Conservation (phyloP, 2,113 vertebrate genomes). For the Meriones unguiculatus region DNA sequence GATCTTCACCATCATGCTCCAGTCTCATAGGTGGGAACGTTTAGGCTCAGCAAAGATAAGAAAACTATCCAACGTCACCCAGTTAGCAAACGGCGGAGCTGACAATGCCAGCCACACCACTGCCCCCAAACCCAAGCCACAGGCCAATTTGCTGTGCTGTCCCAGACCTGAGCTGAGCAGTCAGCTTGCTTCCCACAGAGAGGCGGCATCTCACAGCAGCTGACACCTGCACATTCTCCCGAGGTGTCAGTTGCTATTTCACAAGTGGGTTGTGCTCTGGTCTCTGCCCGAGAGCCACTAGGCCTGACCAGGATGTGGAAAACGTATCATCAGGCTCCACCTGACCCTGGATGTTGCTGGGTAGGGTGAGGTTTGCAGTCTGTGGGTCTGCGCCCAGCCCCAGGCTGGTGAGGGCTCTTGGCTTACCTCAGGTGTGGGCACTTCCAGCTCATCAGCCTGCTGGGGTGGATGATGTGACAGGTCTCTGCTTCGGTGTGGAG, state of each 20-base stretch:
- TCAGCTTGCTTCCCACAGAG: accelerated
- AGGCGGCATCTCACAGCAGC: no score
- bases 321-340: background rate
- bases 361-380: accelerated
- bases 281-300: background rate
- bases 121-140: background rate
- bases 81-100: background rate
- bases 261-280: background rate
- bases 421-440: background rate
- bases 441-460: background rate
- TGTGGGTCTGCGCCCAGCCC: background rate
- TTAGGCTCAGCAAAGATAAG: background rate
- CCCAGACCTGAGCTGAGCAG: background rate
- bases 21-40: background rate
- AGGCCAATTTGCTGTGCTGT: background rate
- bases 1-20: background rate
- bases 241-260: background rate
- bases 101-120: background rate
- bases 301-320: background rate
- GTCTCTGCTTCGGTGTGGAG: background rate
- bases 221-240: background rate
- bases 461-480: background rate
- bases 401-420: background rate
- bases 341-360: background rate
- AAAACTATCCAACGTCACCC: background rate